Evolutionary conservation across 2,113 vertebrate genomes (phyloP), one percentile per base, ranked within the genome.

Genomic region (Choloepus hoffmanni): DNA sequence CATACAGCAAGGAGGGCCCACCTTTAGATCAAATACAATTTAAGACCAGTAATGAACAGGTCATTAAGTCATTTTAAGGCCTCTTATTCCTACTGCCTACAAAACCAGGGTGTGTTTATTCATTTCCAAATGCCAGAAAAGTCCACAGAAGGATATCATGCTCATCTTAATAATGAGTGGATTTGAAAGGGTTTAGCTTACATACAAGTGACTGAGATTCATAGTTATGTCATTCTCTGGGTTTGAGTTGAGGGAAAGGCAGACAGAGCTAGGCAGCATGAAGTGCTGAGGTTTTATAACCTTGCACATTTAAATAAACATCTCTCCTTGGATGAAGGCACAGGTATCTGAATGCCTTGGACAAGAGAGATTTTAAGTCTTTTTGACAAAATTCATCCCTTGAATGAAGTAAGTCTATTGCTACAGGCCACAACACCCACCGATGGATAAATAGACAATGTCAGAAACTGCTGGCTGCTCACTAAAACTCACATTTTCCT

Each of bases 11-110:
- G 28, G 94, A 92, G 48, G 95, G 62, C 93, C 89, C 92, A 26
- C 92, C 96, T 87, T 96, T 67, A 96, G 92, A 97, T 97, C 93
- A 97, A 94, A 97, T 83, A 92, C 62, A 92, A 84, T 94, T 96
- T 97, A 92, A 91, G 81, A 33, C 86, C 55, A 88, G 73, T 87
- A 93, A 96, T 91, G 87, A 93, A 87, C 55, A 96, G 95, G 87
- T 74, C 84, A 96, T 85, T 95, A 92, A 96, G 62, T 96, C 97
- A 95, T 85, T 95, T 92, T 92, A 85, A 96, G 77, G 19, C 45
- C 76, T 97, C 76, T 91, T 83, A 81, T 50, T 92, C 72, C 92
- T 90, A 84, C 86, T 93, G 53, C 83, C 70, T 89, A 89, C 50
- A 55, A 72, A 92, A 67, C 26, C 62, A 97, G 88, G 48, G 43